A percentile compares a stretch with the other conserved stretches of the same genome.
Conservation (phyloP, 2,797 vertebrate genomes). For the Poecilia velifera region DNA sequence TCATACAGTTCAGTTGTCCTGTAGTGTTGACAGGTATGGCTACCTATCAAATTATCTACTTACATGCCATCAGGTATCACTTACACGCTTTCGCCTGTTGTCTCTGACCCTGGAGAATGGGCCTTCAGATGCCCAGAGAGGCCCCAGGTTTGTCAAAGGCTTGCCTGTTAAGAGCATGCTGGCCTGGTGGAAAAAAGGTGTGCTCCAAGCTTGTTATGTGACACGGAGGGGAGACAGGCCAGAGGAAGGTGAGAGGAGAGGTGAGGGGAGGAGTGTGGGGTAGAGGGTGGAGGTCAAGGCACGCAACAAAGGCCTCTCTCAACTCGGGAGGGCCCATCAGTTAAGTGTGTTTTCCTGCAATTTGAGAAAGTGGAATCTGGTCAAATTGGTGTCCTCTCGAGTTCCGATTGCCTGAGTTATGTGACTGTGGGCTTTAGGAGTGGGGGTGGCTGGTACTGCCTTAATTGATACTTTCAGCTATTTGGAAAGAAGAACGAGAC, state of each 20-base stretch:
- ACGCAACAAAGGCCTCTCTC: constrained; percentile 70
- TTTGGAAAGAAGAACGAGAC: constrained; percentile 52
- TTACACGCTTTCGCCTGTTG: constrained; percentile 67
- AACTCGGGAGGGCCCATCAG: constrained; percentile 70
- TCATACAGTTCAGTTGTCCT: constrained; percentile 21
- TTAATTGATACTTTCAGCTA: constrained; percentile 67
- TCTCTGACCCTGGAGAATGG: constrained; percentile 60
- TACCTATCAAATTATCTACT: constrained; percentile 61
- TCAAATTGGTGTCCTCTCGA: constrained; percentile 75
- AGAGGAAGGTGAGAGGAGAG: constrained; percentile 63
- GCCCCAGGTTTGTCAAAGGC: constrained; percentile 65
- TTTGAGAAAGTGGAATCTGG: constrained; percentile 80
- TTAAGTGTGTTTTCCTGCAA: constrained; percentile 79
- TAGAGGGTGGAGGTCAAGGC: constrained; percentile 39
- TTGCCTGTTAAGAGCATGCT: constrained; percentile 56
- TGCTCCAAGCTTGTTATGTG: constrained; percentile 67
- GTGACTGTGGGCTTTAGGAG: constrained; percentile 16
- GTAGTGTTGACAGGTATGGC: constrained; percentile 42
- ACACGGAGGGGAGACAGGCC: constrained; percentile 66
- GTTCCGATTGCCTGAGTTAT: constrained; percentile 68
- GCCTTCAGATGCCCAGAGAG: constrained; percentile 57
- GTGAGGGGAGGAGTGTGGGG: constrained; percentile 53
- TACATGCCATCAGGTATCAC: constrained; percentile 70
- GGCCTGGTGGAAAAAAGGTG: constrained; percentile 63
- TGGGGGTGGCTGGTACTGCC: constrained; percentile 16